Conservation (phyloP, 2,113 vertebrate species). For the Numida meleagris region DNA sequence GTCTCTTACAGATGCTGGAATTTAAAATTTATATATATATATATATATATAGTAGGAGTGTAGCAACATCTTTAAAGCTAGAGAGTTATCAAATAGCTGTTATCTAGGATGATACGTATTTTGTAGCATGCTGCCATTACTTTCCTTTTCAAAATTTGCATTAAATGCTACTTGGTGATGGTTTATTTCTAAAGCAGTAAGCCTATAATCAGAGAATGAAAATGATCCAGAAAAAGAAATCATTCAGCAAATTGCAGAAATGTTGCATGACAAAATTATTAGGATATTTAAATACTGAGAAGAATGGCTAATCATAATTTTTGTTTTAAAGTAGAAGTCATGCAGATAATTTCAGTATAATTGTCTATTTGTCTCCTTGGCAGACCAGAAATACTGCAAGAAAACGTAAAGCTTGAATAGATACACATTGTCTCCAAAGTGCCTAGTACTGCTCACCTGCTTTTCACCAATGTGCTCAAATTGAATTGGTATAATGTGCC, state of each 20-base stretch:
- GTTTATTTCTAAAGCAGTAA: conserved; percentile 49
- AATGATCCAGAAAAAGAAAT: conserved; percentile 55
- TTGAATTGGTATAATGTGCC: not conserved
- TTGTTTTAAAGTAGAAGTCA: conserved; percentile 41
- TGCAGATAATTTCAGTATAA: conserved; percentile 28
- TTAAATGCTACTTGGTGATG: not conserved
- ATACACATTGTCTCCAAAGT: not conserved
- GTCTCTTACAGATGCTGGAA: not conserved
- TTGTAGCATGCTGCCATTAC: not conserved
- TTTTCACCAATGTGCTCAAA: not conserved
- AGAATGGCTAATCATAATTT: conserved; percentile 54
- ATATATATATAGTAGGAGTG: not conserved
- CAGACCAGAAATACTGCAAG: conserved; percentile 62
- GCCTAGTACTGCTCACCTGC: not conserved
- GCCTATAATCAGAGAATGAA: not conserved
- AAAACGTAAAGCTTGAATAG: conserved; percentile 34
- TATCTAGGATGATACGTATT: not conserved
- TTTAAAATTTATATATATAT: not conserved
- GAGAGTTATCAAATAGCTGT: not conserved
- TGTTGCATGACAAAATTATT: conserved; percentile 63
- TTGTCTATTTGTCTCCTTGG: conserved; percentile 44
- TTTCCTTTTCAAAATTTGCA: conserved; percentile 12
- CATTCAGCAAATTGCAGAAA: conserved; percentile 35
- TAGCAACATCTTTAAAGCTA: not conserved
- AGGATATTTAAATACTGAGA: conserved; percentile 46